Base-by-base conservation (phyloP, 2,113 vertebrate genomes). In the Callorhinus ursinus region DNA sequence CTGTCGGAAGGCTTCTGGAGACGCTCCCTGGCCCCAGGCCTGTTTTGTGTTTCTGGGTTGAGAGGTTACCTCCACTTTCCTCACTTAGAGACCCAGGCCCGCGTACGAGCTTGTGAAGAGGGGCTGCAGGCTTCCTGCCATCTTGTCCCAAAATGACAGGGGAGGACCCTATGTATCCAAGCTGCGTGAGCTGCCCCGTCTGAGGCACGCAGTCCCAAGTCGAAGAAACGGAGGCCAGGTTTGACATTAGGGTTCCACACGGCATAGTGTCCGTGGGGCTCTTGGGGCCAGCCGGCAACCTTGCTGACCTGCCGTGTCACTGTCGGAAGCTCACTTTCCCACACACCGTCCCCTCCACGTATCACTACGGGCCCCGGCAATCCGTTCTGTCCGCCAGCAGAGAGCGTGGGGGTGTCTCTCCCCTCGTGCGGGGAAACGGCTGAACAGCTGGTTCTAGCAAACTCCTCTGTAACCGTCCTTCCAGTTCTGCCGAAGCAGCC, bases 401-500 rank as follows among this genome's bases (percentile, higher is more conserved):
- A 33, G 84, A 89, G 26, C 59, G 1, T 51, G n/a, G 46, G 22
- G 18, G 39, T 22, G 0, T 49, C 53, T 59, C 63, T 61, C 11
- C 36, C 53, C n/a, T 71, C 49, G 7, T 51, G 22, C 36, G 53
- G 77, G n/a, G 77, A 9, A 67, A 79, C 59, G 39, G 55, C 49
- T 89, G 12, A 86, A 89, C 49, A 92, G 33, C 65, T 87, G n/a
- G 36, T 74, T 90, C n/a, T 6, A 79, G 82, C 61, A 57, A 87
- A 79, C 31, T 65, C 84, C 86, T 80, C 87, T 28, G 12, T 12
- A n/a, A 69, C 63, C 93, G 90, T 53, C 81, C 55, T 96, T 88
- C 69, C 13, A 55, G 57, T 95, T 86, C 88, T 90, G 28, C 80
- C 69, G 84, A 89, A 94, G 76, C 36, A 72, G 49, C 42, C 85